phyloP scores from a whole-genome alignment of 2,797 vertebrate species.

The Enteromius radiatus region DNA sequence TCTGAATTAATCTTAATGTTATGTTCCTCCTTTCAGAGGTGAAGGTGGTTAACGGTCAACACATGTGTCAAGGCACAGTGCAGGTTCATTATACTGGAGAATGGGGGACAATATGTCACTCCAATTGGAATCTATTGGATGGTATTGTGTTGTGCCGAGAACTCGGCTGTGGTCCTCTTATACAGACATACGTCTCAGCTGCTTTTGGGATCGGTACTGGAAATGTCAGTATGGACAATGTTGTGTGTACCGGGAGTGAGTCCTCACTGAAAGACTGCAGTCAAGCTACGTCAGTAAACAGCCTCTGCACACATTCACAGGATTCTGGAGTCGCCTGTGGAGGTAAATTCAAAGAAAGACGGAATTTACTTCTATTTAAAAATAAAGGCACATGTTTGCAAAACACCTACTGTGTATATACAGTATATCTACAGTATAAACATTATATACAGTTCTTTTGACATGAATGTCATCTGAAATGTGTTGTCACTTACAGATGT shows the following conservation, averaged over 20 bases:
- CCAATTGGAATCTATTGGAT: background rate
- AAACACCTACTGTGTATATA: background rate
- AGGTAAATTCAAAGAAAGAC: conserved; percentile 10
- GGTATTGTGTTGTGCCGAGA: conserved; percentile 42
- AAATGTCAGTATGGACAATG: background rate
- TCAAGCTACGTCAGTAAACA: background rate
- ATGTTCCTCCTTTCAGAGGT: conserved; percentile 15
- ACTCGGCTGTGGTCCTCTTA: conserved; percentile 30
- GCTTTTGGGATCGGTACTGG: background rate
- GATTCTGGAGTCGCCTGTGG: background rate
- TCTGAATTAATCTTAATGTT: background rate
- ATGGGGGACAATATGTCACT: conserved; percentile 21
- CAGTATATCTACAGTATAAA: background rate
- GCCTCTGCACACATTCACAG: conserved; percentile 15
- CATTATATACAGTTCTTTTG: background rate
- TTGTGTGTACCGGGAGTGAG: conserved; percentile 22
- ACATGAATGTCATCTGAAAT: background rate
- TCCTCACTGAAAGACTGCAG: conserved; percentile 24
- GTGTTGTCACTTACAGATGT: conserved; percentile 38
- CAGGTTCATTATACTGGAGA: conserved; percentile 18
- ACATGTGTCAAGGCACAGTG: background rate
- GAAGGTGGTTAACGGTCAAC: background rate
- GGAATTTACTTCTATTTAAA: no score
- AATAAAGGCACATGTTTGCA: no score
- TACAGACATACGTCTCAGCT: rapidly evolving